Evolutionary conservation across 1,140 invertebrate genomes (phyloP).

Genomic region (Drosophila saltans): DNA sequence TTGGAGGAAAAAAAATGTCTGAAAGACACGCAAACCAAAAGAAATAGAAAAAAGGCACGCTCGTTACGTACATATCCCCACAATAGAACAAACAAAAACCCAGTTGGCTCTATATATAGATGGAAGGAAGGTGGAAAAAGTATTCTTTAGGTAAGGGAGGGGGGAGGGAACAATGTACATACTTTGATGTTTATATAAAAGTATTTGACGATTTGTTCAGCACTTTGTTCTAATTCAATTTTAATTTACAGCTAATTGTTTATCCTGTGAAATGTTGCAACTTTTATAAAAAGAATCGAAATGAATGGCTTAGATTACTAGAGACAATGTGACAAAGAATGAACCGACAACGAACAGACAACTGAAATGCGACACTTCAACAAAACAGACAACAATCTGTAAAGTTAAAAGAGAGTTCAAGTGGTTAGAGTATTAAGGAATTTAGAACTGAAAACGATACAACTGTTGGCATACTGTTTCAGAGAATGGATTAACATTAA

Average conservation of each 20-base stretch:
- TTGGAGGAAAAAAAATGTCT: constrained; percentile 59
- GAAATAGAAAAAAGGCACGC: constrained; percentile 40
- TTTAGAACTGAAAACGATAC: no score
- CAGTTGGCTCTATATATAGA: constrained; percentile 13
- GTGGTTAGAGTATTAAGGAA: background rate
- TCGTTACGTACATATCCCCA: constrained; percentile 26
- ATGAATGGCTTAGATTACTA: constrained; percentile 38
- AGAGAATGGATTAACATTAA: no score
- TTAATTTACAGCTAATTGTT: constrained; percentile 70
- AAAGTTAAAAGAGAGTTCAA: constrained; percentile 2
- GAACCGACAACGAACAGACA: constrained; percentile 12
- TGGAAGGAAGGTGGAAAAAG: background rate
- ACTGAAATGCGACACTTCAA: constrained; percentile 31
- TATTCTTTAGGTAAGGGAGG: background rate
- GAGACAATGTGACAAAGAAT: constrained; percentile 27
- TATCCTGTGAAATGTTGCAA: constrained; percentile 28
- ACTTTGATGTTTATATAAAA: background rate
- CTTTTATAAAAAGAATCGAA: constrained; percentile 45
- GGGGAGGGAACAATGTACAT: background rate
- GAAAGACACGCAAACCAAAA: constrained; percentile 61
- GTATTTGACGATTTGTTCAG: constrained; percentile 35
- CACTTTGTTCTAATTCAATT: constrained; percentile 57
- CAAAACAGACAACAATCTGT: constrained; percentile 15
- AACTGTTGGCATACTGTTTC: no score
- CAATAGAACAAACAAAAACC: constrained; percentile 42